A percentile compares a stretch with the other conserved stretches of the same genome.
Evolutionary conservation across 2,113 vertebrate species (phyloP).

Genomic region (Fukomys damarensis): DNA sequence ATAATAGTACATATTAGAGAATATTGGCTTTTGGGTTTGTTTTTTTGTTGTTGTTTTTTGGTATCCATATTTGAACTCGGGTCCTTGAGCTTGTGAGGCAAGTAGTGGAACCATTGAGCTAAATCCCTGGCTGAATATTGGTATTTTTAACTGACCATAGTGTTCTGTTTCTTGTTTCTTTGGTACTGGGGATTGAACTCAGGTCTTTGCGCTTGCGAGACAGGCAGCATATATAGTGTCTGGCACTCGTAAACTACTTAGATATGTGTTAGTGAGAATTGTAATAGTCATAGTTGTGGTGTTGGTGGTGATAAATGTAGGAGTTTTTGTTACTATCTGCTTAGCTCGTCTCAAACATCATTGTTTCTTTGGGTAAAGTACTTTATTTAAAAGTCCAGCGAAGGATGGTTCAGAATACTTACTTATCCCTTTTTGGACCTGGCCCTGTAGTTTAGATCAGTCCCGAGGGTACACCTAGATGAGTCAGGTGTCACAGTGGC

Average conservation of each 20-base stretch:
- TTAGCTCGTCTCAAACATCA: background rate
- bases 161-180: too few species aligned
- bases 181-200: too few species aligned
- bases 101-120: too few species aligned
- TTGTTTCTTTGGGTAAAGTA: background rate
- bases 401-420: background rate
- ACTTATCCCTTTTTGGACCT: background rate
- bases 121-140: too few species aligned
- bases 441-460: background rate
- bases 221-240: background rate
- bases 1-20: background rate
- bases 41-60: too few species aligned
- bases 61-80: too few species aligned
- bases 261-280: background rate
- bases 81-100: too few species aligned
- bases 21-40: too few species aligned
- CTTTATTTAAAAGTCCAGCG: slow-evolving; percentile 7
- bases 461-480: background rate
- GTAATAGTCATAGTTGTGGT: background rate
- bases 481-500: background rate
- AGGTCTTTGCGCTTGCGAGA: too few species aligned
- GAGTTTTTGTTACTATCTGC: background rate
- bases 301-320: background rate
- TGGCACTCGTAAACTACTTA: background rate
- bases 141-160: too few species aligned